Conservation (phyloP, 1,140 invertebrate species). For the Tetragonula clypearis region DNA sequence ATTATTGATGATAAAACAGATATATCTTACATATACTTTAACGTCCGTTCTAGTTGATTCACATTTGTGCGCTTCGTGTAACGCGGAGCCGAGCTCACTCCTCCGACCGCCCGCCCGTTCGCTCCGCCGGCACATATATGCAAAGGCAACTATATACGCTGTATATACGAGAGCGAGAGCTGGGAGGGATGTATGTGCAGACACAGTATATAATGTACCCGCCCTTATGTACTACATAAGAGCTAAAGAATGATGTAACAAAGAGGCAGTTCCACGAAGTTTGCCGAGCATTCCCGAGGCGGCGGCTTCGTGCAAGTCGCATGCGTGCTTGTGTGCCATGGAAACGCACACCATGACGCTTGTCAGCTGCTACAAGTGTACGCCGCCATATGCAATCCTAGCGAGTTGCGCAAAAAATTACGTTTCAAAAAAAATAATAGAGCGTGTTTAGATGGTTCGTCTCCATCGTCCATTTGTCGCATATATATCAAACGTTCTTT, state of each 20-base stretch:
- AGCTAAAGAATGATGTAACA: constrained; percentile 78
- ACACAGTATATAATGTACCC: constrained; percentile 70
- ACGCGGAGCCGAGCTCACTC: constrained; percentile 44
- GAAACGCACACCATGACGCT: constrained; percentile 51
- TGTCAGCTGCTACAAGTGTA: constrained; percentile 73
- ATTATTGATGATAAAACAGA: not conserved
- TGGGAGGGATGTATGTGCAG: constrained; percentile 64
- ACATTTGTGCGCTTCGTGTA: constrained; percentile 58
- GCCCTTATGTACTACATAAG: constrained; percentile 71
- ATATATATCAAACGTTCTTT: not conserved
- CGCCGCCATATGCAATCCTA: constrained; percentile 79
- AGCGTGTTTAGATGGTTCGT: constrained; percentile 18
- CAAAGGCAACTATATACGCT: constrained; percentile 52
- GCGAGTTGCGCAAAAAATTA: constrained; percentile 62
- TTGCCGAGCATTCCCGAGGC: constrained; percentile 70
- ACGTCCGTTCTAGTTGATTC: constrained; percentile 37
- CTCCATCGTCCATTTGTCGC: constrained; percentile 11
- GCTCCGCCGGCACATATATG: constrained; percentile 45
- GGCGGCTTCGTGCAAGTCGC: constrained; percentile 49
- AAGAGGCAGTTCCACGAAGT: constrained; percentile 74
- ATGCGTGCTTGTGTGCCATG: constrained; percentile 58
- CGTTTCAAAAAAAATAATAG: constrained; percentile 47
- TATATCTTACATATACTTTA: constrained; percentile 22
- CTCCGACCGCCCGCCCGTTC: constrained; percentile 38
- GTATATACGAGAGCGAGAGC: constrained; percentile 54